Percentiles rank a stretch among this genome's conserved stretches.
Evolutionary conservation across 2,113 vertebrate genomes (phyloP).

Genomic region (Numida meleagris): DNA sequence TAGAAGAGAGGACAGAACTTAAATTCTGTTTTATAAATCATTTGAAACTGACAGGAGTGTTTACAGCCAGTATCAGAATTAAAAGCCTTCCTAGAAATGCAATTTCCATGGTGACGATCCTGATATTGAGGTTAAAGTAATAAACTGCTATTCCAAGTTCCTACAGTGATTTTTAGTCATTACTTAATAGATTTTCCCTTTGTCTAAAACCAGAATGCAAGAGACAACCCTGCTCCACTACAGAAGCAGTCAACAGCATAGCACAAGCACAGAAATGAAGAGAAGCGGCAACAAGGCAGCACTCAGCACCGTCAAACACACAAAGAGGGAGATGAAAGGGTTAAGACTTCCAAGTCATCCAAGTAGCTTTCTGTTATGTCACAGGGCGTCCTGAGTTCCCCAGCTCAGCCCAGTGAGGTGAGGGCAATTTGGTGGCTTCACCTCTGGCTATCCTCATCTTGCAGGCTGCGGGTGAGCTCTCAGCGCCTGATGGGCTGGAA

Average conservation of each 20-base stretch:
- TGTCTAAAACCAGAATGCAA: not conserved
- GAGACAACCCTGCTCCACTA: not conserved
- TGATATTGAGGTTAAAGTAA: not conserved
- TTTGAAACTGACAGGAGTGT: not conserved
- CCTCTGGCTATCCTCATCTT: not conserved
- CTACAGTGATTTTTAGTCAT: not conserved
- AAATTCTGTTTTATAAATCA: not conserved
- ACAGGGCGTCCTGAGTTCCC: not conserved
- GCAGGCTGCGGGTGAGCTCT: not conserved
- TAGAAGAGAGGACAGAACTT: not conserved
- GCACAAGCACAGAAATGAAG: not conserved
- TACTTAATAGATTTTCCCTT: not conserved
- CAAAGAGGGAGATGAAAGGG: not conserved
- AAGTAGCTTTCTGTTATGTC: not conserved
- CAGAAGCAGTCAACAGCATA: not conserved
- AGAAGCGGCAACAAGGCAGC: not conserved
- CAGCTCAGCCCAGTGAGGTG: constrained; percentile 2
- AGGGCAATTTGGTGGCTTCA: not conserved
- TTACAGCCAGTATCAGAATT: not conserved
- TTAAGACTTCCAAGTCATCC: not conserved
- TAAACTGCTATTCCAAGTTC: not conserved
- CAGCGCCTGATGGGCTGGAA: not conserved
- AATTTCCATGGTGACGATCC: rapidly evolving
- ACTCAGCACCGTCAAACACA: rapidly evolving
- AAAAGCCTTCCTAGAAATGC: not conserved